A percentile compares a stretch with the other conserved stretches of the same genome.
phyloP scores from a whole-genome alignment of 2,888 invertebrate genomes.

The Diloba caeruleocephala region DNA sequence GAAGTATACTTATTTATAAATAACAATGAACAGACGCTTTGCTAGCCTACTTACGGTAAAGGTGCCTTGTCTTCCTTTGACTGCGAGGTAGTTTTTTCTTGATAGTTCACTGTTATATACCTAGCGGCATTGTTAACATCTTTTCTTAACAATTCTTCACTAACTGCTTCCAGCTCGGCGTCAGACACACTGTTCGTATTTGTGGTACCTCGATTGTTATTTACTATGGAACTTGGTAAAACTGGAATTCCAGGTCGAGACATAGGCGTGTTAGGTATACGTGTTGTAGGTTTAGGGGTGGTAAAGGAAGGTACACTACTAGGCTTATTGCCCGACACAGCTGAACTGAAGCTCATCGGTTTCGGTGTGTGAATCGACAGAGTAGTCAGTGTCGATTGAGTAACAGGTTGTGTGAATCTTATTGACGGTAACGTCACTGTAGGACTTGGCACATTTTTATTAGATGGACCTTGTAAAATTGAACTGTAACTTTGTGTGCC shows the following conservation, averaged over 20 bases:
- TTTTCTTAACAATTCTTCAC: constrained; percentile 92
- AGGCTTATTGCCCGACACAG: constrained; percentile 71
- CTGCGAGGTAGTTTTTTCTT: constrained; percentile 92
- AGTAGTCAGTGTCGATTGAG: constrained; percentile 43
- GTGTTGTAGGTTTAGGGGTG: constrained; percentile 59
- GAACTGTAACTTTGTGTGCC: constrained; percentile 80
- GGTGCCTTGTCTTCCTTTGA: constrained; percentile 93
- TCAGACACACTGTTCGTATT: constrained; percentile 81
- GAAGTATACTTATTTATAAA: too few species aligned
- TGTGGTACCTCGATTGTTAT: constrained; percentile 65
- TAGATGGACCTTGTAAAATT: constrained; percentile 65
- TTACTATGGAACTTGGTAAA: constrained; percentile 84
- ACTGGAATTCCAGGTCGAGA: constrained; percentile 64
- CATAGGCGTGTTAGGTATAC: constrained; percentile 48
- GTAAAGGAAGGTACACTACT: constrained; percentile 41
- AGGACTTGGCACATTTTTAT: constrained; percentile 50
- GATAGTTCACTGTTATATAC: constrained; percentile 92
- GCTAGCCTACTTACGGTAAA: constrained; percentile 90
- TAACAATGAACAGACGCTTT: background rate
- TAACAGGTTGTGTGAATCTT: constrained; percentile 37
- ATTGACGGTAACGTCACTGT: constrained; percentile 34
- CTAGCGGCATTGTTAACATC: constrained; percentile 93
- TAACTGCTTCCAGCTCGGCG: constrained; percentile 90
- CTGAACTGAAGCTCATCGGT: constrained; percentile 74
- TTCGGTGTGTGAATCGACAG: constrained; percentile 57